Evolutionary conservation across 2,888 invertebrate genomes (phyloP), one percentile per base, ranked within the genome.

Genomic region (Julus scandinavius): DNA sequence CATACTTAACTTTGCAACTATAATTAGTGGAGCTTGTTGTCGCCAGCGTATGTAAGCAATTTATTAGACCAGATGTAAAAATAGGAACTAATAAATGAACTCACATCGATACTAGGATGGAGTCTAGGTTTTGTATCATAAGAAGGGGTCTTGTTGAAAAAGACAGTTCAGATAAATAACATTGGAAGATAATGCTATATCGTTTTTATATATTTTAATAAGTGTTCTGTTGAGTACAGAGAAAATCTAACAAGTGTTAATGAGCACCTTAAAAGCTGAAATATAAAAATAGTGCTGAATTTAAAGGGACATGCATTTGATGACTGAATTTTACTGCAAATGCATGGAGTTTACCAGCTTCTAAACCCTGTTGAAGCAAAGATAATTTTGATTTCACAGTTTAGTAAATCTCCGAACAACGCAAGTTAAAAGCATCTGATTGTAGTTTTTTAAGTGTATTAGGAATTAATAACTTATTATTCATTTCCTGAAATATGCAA

Each of bases 191-290:
- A 40, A 41, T 29, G 17, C 2, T 58, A 63, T 63, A n/a, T 4
- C 20, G 20, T n/a, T 13, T 13, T 20, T 63, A 38, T 85, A 17
- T 85, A 45, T 85, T 85, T 41, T 45, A 40, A 85, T 40, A 85
- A 85, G 45, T 41, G 45, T 85, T 41, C 40, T 85, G 85, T 40
- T 85, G n/a, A 40, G 17, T 41, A 85, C 40, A 41, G 40, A 85
- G 85, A 41, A 85, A 85, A 29, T 40, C 41, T 41, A 85, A 45
- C 85, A 41, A 85, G 45, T 41, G 85, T 85, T 85, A 41, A 40
- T 41, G 40, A 41, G 40, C 85, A 85, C 45, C 85, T 85, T 85
- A n/a, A 45, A 85, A 85, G 45, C 85, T 45, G 45, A 85, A 41
- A 41, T 85, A 85, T 17, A 45, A 41, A 85, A 85, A 40, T 85